These are phyloP conservation scores for Drosophila lowei DNA, from an alignment of 1,140 invertebrate species.

Conservation along the genomic window DNA sequence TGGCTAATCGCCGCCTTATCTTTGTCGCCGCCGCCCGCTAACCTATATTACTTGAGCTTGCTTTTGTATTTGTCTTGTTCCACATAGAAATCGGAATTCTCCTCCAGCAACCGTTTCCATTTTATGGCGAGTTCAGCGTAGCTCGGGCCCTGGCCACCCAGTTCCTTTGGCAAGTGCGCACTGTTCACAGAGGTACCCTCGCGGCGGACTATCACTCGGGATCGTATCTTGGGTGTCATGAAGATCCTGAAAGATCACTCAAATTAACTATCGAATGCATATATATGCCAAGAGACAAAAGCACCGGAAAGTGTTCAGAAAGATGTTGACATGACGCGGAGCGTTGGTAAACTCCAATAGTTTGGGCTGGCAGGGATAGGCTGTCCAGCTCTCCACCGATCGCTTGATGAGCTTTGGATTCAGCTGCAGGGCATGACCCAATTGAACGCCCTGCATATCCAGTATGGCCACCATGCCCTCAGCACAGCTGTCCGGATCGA, in stretches of 20 bases:
- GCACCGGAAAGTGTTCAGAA: slow-evolving; percentile 87
- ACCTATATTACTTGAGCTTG: slow-evolving; percentile 60
- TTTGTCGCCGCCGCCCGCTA: slow-evolving; percentile 24
- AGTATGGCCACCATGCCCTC: slow-evolving; percentile 86
- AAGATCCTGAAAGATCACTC: slow-evolving; percentile 83
- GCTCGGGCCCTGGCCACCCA: slow-evolving; percentile 85
- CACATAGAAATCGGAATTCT: slow-evolving; percentile 85
- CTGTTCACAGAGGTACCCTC: slow-evolving; percentile 82
- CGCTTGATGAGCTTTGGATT: slow-evolving; percentile 84
- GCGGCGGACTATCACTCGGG: slow-evolving; percentile 84
- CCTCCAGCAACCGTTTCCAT: slow-evolving; percentile 84
- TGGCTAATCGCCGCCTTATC: slow-evolving; percentile 65
- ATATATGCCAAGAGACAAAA: not conserved
- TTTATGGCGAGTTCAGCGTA: slow-evolving; percentile 85
- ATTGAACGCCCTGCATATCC: slow-evolving; percentile 85
- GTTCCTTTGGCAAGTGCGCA: slow-evolving; percentile 85
- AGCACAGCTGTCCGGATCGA: slow-evolving; percentile 84
- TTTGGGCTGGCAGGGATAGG: slow-evolving; percentile 88
- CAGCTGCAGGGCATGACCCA: slow-evolving; percentile 86
- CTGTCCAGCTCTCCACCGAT: slow-evolving; percentile 87
- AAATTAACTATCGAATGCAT: not conserved
- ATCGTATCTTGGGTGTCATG: slow-evolving; percentile 87
- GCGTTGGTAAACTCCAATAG: slow-evolving; percentile 89
- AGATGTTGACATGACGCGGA: slow-evolving; percentile 87
- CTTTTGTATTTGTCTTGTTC: slow-evolving; percentile 85